Evolutionary conservation across 2,888 invertebrate genomes (phyloP), one percentile per base, ranked within the genome.

Genomic region (Bellardia pandia): DNA sequence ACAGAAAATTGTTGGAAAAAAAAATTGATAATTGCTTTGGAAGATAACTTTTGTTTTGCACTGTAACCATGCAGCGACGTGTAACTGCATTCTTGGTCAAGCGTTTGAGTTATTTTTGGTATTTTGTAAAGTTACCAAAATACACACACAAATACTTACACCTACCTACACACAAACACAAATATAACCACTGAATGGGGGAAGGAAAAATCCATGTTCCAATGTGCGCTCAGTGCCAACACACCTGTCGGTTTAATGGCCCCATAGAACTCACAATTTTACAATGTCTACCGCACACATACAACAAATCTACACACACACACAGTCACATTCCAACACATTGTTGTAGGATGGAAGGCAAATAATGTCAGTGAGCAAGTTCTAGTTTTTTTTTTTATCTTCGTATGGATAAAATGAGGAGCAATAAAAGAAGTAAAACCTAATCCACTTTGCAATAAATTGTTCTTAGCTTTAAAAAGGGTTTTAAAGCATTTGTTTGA

Each of bases 371-470:
- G 64, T 60, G 40, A 45, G 51, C 30, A 64, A 53, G 37, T 37
- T 37, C 33, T 11, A 51, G 72, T 85, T 51, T 45, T 60, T 53
- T 23, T 60, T 75, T 81, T 60, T 53, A 42, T 62, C 51, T 77
- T 16, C 33, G 33, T 8, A 16, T 53, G 66, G 16, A n/a, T 56
- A 14, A 51, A 74, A 16, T 11, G 45, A n/a, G 16, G 13, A 53
- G 45, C 45, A 23, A 9, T 53, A 64, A 30, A 40, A 33, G 9
- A 48, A 37, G 30, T 58, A 84, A 68, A 53, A 37, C 51, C 77
- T 85, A 85, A 87, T 82, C 85, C 87, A 87, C 81, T 82, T 85
- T 85, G 85, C 85, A 82, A 87, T 87, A 87, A 87, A 87, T 87
- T 78, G 76, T 78, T 81, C 87, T 87, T 75, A 71, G 75, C 60